A percentile compares a stretch with the other conserved stretches of the same genome.
Evolutionary conservation across 1,140 invertebrate genomes (phyloP).

Genomic region (Halesus radiatus): DNA sequence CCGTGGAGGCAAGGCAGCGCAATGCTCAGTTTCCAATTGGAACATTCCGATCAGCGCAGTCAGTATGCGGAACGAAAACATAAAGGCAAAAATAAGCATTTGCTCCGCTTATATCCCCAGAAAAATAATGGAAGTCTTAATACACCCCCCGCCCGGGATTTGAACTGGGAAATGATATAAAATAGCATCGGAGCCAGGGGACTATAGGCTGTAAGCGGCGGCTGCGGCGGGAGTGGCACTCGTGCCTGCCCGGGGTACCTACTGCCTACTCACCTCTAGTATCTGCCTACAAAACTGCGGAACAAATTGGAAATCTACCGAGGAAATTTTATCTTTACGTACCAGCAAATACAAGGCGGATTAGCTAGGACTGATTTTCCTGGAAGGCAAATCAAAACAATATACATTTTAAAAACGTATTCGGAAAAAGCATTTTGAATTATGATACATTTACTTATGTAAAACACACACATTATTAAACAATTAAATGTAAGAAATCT

Average conservation of each 20-base stretch:
- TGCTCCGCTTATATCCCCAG: conserved; percentile 14
- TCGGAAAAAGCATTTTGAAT: too few relatives aligned
- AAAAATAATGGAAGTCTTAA: conserved; percentile 35
- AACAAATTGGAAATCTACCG: conserved; percentile 55
- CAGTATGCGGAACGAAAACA: conserved; percentile 24
- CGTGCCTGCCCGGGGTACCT: too few relatives aligned
- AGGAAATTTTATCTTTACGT: conserved; percentile 54
- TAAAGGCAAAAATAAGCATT: conserved; percentile 22
- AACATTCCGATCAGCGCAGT: conserved; percentile 6
- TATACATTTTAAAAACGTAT: too few relatives aligned
- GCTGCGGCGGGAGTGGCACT: not conserved
- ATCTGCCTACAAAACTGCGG: not conserved
- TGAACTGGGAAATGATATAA: conserved; percentile 13
- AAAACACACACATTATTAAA: too few relatives aligned
- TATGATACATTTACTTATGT: too few relatives aligned
- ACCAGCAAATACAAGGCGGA: conserved; percentile 46
- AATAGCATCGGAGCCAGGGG: conserved; percentile 5
- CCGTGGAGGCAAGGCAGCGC: too few relatives aligned
- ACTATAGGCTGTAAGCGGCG: not conserved
- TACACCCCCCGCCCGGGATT: conserved; percentile 13
- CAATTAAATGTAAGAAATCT: too few relatives aligned
- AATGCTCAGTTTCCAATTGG: conserved; percentile 18
- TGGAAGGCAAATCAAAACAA: not conserved
- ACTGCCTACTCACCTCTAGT: too few relatives aligned
- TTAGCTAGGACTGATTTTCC: conserved; percentile 9